phyloP scores from a whole-genome alignment of 2,888 invertebrate genomes.

The Ophraella communa region DNA sequence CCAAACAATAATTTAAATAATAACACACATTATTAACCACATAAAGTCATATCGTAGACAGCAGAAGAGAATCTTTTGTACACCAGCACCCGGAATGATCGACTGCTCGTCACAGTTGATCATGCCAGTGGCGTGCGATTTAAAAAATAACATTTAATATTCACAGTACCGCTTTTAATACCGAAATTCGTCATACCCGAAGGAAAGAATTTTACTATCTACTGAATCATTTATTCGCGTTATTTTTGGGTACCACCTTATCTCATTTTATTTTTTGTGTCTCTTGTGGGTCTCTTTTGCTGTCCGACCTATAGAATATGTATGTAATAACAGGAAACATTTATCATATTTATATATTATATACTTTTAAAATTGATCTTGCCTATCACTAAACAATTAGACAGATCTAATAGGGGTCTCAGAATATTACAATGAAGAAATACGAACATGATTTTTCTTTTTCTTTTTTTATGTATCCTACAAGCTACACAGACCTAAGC shows the following conservation, averaged over 20 bases:
- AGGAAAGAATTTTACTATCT: not conserved
- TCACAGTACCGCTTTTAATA: too few species aligned
- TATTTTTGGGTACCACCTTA: not conserved
- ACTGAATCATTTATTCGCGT: not conserved
- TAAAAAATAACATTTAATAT: too few species aligned
- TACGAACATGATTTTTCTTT: constrained; percentile 56
- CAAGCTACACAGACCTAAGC: constrained; percentile 57
- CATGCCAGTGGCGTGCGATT: too few species aligned
- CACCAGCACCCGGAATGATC: too few species aligned
- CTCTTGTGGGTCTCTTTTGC: constrained; percentile 49
- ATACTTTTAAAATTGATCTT: constrained; percentile 59
- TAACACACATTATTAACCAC: constrained; percentile 57
- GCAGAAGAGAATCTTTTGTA: constrained; percentile 23
- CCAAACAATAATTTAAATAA: constrained; percentile 52
- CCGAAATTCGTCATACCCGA: not conserved
- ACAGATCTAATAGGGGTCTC: constrained; percentile 57
- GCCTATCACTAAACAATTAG: constrained; percentile 58
- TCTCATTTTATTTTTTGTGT: not conserved
- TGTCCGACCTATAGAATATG: constrained; percentile 59
- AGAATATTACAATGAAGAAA: constrained; percentile 56
- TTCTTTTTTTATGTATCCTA: too few species aligned
- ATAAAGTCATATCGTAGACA: constrained; percentile 45
- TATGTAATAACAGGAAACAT: constrained; percentile 62
- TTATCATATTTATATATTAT: constrained; percentile 58
- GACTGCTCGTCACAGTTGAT: too few species aligned